Percentiles rank a stretch among this genome's conserved stretches.
phyloP scores from a whole-genome alignment of 2,797 vertebrate species.

The Takifugu ocellatus region DNA sequence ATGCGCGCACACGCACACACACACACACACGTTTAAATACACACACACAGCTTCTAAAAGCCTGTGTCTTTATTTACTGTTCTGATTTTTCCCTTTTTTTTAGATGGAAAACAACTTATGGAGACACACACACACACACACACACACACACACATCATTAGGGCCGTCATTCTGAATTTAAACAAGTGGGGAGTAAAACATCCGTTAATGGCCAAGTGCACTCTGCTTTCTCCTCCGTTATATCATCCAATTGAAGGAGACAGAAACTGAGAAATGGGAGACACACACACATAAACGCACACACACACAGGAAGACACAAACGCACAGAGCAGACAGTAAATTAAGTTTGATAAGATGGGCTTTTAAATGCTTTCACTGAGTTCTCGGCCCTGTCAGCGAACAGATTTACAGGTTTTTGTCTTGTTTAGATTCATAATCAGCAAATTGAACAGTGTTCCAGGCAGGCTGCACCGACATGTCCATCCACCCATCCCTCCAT shows the following conservation, averaged over 20 bases:
- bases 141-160: conserved; percentile 34
- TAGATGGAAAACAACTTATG: too few relatives aligned
- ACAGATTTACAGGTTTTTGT: too few relatives aligned
- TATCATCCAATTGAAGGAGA: conserved; percentile 36
- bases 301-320: background rate
- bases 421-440: too few relatives aligned
- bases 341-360: too few relatives aligned
- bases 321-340: background rate
- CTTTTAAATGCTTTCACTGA: too few relatives aligned
- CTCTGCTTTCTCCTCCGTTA: conserved; percentile 38
- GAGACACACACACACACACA: conserved; percentile 3
- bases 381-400: too few relatives aligned
- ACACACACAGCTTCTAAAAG: background rate
- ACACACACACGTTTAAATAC: conserved; percentile 1
- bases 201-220: conserved; percentile 57
- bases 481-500: background rate
- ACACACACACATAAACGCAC: background rate
- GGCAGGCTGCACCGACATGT: background rate
- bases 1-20: conserved; percentile 8
- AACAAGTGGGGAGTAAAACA: conserved; percentile 42
- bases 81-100: too few relatives aligned
- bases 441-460: background rate
- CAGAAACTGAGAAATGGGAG: conserved; percentile 3
- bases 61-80: too few relatives aligned
- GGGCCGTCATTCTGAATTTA: conserved; percentile 64